Evolutionary conservation across 2,113 vertebrate genomes (phyloP), one percentile per base, ranked within the genome.

Genomic region (Lucifuga dentata): DNA sequence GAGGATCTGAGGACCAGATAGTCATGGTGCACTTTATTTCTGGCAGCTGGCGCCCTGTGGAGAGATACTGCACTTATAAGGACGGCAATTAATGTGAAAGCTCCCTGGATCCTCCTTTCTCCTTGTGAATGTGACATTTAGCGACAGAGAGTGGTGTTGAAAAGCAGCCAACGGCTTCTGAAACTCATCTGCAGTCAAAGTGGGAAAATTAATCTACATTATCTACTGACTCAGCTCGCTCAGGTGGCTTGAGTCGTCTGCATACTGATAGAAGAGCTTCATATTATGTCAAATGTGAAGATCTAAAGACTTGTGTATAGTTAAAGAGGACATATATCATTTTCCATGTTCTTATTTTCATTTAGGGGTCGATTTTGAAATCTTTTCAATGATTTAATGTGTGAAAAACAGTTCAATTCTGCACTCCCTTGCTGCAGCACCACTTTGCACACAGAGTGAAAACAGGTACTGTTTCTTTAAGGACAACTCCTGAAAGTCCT

Each of bases 71-170:
- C 63, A 45, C 57, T 83, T 58, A 60, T 77, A 76, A 32, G 78
- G 35, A 32, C 50, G 66, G 77, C 79, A 90, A 86, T 90, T 86
- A 87, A 68, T 74, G 60, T 80, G 36, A 86, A 76, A 88, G 73
- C 75, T 78, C 68, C 61, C 70, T 2, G 76, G 67, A 71, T 48
- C 64, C 60, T 74, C 48, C 23, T 55, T 74, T 81, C 80, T 77
- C 88, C 84, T 87, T 88, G 67, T 44, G 58, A 80, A 59, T 76
- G 60, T 72, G 76, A 72, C 69, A 74, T 74, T 82, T 53, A 5
- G 40, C 75, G 55, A 12, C n/a, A 7, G 43, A 19, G 67, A 64
- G 77, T 62, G 50, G 36, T 17, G 48, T 40, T 84, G 78, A 81
- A 73, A 69, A 78, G 68, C 74, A 75, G 88, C 81, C 80, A 90